Evolutionary conservation across 2,888 invertebrate genomes (phyloP).

Genomic region (Lottia scabra): DNA sequence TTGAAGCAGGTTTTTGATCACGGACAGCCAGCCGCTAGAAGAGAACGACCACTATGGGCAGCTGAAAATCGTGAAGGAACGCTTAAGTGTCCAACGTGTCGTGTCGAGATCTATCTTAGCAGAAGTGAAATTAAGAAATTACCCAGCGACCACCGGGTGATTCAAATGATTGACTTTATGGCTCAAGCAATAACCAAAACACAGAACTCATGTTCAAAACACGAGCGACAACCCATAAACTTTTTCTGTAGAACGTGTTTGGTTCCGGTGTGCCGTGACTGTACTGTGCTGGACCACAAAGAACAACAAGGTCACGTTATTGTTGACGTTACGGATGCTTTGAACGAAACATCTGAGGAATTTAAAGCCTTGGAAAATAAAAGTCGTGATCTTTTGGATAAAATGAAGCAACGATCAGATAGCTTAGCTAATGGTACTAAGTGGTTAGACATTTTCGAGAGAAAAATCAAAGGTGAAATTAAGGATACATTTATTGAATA

Average conservation of each 20-base stretch:
- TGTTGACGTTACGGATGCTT: conserved; percentile 53
- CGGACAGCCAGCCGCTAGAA: conserved; percentile 47
- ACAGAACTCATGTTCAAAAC: conserved; percentile 56
- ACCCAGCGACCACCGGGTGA: conserved; percentile 61
- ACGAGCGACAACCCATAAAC: conserved; percentile 58
- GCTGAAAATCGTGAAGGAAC: conserved; percentile 53
- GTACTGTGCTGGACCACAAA: conserved; percentile 61
- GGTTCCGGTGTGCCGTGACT: conserved; percentile 58
- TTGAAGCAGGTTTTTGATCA: conserved; percentile 58
- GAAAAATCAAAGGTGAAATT: conserved; percentile 48
- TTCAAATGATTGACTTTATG: conserved; percentile 57
- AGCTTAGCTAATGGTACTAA: conserved; percentile 57
- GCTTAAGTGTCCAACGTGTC: conserved; percentile 60
- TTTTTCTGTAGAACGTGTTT: conserved; percentile 60
- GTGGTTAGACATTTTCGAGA: conserved; percentile 56
- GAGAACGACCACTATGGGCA: conserved; percentile 39
- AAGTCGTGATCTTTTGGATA: conserved; percentile 47
- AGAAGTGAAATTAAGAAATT: conserved; percentile 51
- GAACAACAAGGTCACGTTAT: conserved; percentile 55
- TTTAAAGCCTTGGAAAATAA: conserved; percentile 51
- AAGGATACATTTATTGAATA: conserved; percentile 63
- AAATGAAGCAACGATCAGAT: conserved; percentile 53
- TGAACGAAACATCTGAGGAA: conserved; percentile 51
- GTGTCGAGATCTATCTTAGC: conserved; percentile 59
- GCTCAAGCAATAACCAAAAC: conserved; percentile 50